These are phyloP conservation scores for Yasuhikotakia modesta DNA, from an alignment of 2,797 vertebrate genomes.

Conservation along the genomic window DNA sequence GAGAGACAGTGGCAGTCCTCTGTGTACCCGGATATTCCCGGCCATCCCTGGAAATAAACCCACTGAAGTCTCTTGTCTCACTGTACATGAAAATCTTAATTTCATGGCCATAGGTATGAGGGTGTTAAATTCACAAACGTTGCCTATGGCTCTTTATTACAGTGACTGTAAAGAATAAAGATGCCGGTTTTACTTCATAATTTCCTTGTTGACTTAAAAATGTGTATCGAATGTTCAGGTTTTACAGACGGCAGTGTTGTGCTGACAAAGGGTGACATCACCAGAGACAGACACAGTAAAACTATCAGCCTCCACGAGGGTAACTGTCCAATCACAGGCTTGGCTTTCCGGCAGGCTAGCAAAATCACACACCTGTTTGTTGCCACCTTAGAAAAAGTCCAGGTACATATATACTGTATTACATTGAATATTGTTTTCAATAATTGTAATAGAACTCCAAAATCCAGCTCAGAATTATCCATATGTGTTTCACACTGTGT, in stretches of 20 bases:
- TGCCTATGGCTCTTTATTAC: too few relatives aligned
- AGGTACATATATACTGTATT: conserved; percentile 82
- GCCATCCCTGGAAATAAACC: conserved; percentile 96
- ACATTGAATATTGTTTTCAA: neutral
- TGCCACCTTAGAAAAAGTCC: conserved; percentile 92
- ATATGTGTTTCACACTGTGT: too few relatives aligned
- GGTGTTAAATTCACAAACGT: neutral
- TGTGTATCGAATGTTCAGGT: conserved; percentile 72
- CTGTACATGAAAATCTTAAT: conserved; percentile 97
- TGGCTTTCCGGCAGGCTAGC: conserved; percentile 91
- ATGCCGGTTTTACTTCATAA: too few relatives aligned
- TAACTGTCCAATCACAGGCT: conserved; percentile 88
- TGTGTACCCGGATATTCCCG: conserved; percentile 94
- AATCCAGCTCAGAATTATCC: too few relatives aligned
- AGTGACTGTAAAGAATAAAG: too few relatives aligned
- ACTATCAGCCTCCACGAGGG: conserved; percentile 91
- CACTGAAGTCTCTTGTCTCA: conserved; percentile 92
- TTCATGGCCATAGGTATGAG: conserved; percentile 94
- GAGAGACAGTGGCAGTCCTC: conserved; percentile 90
- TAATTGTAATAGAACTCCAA: too few relatives aligned
- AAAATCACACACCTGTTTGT: conserved; percentile 94
- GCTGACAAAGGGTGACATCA: conserved; percentile 97
- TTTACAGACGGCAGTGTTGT: conserved; percentile 97
- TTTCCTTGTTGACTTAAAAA: too few relatives aligned
- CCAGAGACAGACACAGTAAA: conserved; percentile 95